Conservation (phyloP, 1,140 invertebrate genomes). For the Hyles euphorbiae region DNA sequence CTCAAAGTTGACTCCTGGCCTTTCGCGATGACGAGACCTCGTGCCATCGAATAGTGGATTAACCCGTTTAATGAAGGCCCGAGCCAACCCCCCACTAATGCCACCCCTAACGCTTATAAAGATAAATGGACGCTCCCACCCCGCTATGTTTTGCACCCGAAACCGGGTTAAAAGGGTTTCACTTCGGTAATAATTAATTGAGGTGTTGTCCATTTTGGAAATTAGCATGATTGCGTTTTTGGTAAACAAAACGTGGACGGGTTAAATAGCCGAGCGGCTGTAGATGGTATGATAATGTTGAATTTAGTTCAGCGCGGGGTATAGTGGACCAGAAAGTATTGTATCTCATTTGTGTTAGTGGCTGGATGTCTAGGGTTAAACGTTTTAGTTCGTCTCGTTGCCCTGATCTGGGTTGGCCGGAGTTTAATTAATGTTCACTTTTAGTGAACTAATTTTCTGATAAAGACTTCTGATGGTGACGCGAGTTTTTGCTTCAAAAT, state of each 20-base stretch:
- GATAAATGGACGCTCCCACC: constrained; percentile 55
- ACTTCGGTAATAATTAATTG: constrained; percentile 60
- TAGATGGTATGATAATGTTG: too few species aligned
- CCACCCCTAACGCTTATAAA: constrained; percentile 48
- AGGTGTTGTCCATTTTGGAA: constrained; percentile 36
- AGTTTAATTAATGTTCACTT: too few species aligned
- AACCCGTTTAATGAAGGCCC: constrained; percentile 42
- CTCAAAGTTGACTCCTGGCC: constrained; percentile 3
- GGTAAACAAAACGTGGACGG: constrained; percentile 8
- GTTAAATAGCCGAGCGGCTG: background rate
- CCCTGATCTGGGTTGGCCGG: too few species aligned
- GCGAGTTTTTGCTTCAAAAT: too few species aligned
- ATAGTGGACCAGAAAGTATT: too few species aligned
- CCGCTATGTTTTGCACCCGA: constrained; percentile 45
- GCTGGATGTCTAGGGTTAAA: too few species aligned
- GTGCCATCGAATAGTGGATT: constrained; percentile 25
- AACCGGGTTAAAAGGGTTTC: constrained; percentile 61
- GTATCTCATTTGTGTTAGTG: too few species aligned
- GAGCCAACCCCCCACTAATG: constrained; percentile 30
- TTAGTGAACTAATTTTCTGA: too few species aligned
- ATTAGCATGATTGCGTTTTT: constrained; percentile 40
- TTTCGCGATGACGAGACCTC: background rate
- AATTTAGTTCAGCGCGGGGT: too few species aligned
- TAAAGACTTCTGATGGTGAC: too few species aligned
- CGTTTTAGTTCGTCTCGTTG: too few species aligned